These are phyloP conservation scores for Malurus elegans DNA, from an alignment of 2,113 vertebrate species.

Conservation along the genomic window DNA sequence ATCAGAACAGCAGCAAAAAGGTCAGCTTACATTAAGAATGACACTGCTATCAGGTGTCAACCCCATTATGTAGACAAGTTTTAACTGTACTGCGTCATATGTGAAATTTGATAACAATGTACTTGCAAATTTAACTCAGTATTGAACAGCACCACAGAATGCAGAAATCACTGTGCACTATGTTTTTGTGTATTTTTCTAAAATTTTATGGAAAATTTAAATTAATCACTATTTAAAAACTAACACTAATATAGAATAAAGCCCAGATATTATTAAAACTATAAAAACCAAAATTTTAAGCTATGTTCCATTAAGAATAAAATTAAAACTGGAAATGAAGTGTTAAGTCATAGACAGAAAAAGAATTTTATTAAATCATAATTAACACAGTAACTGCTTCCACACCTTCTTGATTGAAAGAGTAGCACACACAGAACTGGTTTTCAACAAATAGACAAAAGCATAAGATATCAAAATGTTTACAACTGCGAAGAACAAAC, in stretches of 20 bases:
- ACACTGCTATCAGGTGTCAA: conserved; percentile 36
- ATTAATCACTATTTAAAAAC: neutral
- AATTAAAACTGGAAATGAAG: neutral
- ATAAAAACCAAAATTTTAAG: neutral
- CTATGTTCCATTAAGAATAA: neutral
- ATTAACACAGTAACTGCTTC: neutral
- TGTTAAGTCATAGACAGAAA: neutral
- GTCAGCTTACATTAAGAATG: conserved; percentile 33
- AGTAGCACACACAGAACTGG: neutral
- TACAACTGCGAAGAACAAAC: neutral
- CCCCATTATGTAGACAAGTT: conserved; percentile 17
- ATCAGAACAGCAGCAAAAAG: conserved; percentile 17
- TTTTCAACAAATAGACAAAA: neutral
- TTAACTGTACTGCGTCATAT: conserved; percentile 26
- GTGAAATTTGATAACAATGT: conserved; percentile 16
- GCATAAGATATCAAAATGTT: neutral
- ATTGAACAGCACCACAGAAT: neutral
- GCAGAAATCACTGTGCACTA: neutral
- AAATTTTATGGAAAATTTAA: neutral
- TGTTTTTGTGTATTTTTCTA: neutral
- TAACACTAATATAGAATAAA: neutral
- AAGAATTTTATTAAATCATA: neutral
- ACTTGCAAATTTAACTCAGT: conserved; percentile 5
- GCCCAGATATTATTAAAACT: neutral
- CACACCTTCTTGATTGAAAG: neutral